Evolutionary conservation across 2,113 vertebrate genomes (phyloP).

Genomic region (Carlito syrichta): DNA sequence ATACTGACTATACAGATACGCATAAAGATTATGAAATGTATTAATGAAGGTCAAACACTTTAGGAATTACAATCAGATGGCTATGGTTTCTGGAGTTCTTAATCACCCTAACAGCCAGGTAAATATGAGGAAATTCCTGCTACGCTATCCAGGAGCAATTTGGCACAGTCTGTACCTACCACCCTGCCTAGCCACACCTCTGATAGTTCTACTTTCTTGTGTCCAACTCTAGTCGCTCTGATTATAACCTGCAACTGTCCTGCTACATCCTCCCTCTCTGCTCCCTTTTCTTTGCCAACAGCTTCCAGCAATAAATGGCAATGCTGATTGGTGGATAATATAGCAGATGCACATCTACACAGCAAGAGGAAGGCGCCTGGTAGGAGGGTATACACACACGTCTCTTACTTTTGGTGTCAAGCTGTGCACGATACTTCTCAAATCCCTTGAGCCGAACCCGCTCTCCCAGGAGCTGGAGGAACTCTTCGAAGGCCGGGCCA

Average conservation of each 20-base stretch:
- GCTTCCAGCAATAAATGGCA: neutral
- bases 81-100: neutral
- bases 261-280: neutral
- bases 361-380: neutral
- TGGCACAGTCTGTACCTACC: neutral
- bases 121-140: neutral
- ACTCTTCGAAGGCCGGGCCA: slow-evolving; percentile 93
- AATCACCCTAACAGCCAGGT: neutral
- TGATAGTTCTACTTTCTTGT: neutral
- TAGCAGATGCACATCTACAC: neutral
- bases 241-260: neutral
- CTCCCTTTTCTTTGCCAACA: neutral
- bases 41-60: neutral
- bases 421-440: slow-evolving; percentile 95
- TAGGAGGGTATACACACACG: neutral
- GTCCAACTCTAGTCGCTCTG: neutral
- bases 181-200: neutral
- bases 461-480: slow-evolving; percentile 95
- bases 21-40: neutral
- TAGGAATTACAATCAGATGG: neutral
- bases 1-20: neutral
- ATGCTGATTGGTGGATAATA: neutral
- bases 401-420: slow-evolving; percentile 96
- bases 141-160: neutral
- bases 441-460: slow-evolving; percentile 95